Conservation (phyloP, 2,888 invertebrate species). For the Temnothorax unifasciatus region DNA sequence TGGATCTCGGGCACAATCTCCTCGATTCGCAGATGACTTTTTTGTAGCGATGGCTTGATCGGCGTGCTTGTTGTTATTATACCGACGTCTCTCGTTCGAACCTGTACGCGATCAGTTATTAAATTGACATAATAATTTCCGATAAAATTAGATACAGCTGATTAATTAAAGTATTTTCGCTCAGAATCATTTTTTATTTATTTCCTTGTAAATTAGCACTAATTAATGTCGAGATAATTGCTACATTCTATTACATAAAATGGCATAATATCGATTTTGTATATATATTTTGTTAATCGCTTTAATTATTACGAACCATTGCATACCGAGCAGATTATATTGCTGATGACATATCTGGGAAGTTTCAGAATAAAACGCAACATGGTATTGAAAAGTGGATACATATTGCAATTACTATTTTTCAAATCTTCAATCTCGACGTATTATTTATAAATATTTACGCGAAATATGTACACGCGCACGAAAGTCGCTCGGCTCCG, state of each 20-base stretch:
- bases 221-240: not conserved
- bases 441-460: conserved; percentile 11
- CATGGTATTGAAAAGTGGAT: conserved; percentile 23
- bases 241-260: not conserved
- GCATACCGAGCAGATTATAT: conserved; percentile 48
- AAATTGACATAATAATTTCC: not conserved
- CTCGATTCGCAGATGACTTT: conserved; percentile 70
- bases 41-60: conserved; percentile 70
- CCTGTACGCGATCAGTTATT: conserved; percentile 65
- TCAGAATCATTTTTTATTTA: not conserved
- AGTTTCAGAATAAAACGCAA: conserved; percentile 41
- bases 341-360: conserved; percentile 42
- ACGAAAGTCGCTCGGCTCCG: not conserved
- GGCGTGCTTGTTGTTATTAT: conserved; percentile 83
- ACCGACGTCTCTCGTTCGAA: conserved; percentile 82
- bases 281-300: not conserved
- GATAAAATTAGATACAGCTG: not conserved
- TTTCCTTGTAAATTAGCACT: not conserved
- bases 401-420: conserved; percentile 11
- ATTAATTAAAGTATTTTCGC: not conserved
- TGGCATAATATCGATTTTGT: not conserved
- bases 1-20: conserved; percentile 71
- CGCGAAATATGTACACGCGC: not conserved
- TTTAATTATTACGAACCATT: conserved; percentile 44
- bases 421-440: conserved; percentile 4